A percentile compares a stretch with the other conserved stretches of the same genome.
phyloP scores from a whole-genome alignment of 2,797 vertebrate genomes.

The Carduelis carduelis region DNA sequence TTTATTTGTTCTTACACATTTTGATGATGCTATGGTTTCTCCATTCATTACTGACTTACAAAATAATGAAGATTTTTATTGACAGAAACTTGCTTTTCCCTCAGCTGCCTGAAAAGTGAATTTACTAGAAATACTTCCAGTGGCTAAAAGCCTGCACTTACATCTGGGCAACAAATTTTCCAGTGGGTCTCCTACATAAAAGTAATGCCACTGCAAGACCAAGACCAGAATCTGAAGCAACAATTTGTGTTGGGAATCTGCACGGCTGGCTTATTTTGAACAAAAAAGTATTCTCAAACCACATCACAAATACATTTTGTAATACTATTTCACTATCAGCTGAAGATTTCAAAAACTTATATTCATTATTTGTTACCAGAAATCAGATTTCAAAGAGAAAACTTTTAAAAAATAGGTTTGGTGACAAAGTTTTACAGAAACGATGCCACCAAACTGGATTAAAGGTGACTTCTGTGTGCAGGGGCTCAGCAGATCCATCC shows the following conservation, averaged over 20 bases:
- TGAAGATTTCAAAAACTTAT: not conserved
- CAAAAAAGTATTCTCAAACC: not conserved
- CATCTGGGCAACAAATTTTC: not conserved
- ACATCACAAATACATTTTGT: not conserved
- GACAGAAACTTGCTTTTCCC: not conserved
- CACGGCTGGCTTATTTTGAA: accelerated
- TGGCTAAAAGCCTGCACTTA: not conserved
- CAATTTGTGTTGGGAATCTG: not conserved
- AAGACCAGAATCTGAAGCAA: not conserved
- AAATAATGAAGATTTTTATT: not conserved
- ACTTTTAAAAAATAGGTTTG: not conserved
- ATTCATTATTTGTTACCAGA: not conserved
- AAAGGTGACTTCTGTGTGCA: not conserved
- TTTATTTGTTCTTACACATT: not conserved
- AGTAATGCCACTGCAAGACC: not conserved
- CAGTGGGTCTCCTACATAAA: not conserved
- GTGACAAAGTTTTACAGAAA: not conserved
- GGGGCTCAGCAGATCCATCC: not conserved
- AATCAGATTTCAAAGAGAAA: not conserved
- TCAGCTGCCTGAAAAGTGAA: not conserved
- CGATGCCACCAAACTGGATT: not conserved
- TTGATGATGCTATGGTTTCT: not conserved
- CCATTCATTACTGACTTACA: not conserved
- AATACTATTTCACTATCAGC: not conserved
- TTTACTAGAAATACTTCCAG: not conserved